These are phyloP conservation scores for Leuciscus idus DNA, from an alignment of 2,113 vertebrate genomes.

Conservation along the genomic window DNA sequence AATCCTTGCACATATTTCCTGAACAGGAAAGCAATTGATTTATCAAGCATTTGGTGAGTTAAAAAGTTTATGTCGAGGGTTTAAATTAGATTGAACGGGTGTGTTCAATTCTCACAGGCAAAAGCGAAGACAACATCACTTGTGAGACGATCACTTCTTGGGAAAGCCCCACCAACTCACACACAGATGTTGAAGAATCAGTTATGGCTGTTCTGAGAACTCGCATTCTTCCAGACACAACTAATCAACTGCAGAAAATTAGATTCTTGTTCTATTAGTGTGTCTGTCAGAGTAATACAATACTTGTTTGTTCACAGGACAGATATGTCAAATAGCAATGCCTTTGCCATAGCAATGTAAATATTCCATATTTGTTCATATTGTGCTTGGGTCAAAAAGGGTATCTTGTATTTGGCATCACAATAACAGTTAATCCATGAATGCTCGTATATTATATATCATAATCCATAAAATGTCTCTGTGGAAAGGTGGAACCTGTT, in stretches of 20 bases:
- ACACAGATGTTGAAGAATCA: constrained; percentile 27
- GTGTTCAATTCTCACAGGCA: constrained; percentile 22
- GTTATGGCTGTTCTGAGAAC: not conserved
- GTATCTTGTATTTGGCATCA: too few species aligned
- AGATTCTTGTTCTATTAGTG: not conserved
- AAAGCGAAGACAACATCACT: constrained; percentile 1
- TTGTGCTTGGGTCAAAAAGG: not conserved
- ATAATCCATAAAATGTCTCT: not conserved
- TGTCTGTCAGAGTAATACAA: not conserved
- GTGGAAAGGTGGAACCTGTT: not conserved
- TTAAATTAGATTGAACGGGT: constrained; percentile 14
- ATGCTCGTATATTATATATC: not conserved
- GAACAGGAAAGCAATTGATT: not conserved
- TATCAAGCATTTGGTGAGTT: constrained; percentile 15
- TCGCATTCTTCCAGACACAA: constrained; percentile 10
- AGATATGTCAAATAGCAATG: not conserved
- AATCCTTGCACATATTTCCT: constrained; percentile 5
- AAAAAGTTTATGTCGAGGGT: not conserved
- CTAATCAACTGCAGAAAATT: constrained; percentile 1
- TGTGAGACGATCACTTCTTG: not conserved
- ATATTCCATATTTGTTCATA: not conserved
- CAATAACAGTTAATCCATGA: not conserved
- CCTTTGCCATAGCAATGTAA: not conserved
- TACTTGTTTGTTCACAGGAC: not conserved
- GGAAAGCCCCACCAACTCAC: constrained; percentile 27